A percentile compares a stretch with the other conserved stretches of the same genome.
These are phyloP conservation scores for Brachynemurus nebulosus DNA, from an alignment of 2,888 invertebrate genomes.

Conservation along the genomic window DNA sequence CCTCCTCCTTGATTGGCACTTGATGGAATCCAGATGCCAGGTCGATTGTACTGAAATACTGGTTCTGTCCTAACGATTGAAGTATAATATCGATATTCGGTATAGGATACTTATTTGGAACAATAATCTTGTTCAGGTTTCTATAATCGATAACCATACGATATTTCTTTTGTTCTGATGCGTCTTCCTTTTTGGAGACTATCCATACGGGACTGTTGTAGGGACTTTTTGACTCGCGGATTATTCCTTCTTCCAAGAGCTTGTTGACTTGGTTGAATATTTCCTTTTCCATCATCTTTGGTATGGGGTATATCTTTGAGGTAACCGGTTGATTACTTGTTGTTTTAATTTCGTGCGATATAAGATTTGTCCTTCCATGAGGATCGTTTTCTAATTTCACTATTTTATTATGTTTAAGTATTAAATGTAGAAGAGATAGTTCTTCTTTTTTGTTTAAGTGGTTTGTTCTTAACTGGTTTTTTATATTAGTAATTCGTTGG, in stretches of 20 bases:
- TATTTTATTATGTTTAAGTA: background rate
- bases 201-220: background rate
- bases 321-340: background rate
- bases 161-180: background rate
- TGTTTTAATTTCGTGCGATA: background rate
- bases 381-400: background rate
- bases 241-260: background rate
- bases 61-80: background rate
- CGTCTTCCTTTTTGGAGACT: background rate
- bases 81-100: background rate
- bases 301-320: background rate
- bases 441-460: background rate
- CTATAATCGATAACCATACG: background rate
- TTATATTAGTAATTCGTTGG: background rate
- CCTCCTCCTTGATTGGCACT: slow-evolving; percentile 2
- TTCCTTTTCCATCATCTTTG: background rate
- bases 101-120: background rate
- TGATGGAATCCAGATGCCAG: background rate
- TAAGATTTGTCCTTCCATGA: background rate
- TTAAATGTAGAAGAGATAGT: background rate
- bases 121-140: background rate
- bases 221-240: background rate
- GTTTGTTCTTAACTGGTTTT: background rate
- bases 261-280: background rate
- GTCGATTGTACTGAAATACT: background rate